Evolutionary conservation across 2,113 vertebrate genomes (phyloP), one percentile per base, ranked within the genome.

Genomic region (Phasianus colchicus): DNA sequence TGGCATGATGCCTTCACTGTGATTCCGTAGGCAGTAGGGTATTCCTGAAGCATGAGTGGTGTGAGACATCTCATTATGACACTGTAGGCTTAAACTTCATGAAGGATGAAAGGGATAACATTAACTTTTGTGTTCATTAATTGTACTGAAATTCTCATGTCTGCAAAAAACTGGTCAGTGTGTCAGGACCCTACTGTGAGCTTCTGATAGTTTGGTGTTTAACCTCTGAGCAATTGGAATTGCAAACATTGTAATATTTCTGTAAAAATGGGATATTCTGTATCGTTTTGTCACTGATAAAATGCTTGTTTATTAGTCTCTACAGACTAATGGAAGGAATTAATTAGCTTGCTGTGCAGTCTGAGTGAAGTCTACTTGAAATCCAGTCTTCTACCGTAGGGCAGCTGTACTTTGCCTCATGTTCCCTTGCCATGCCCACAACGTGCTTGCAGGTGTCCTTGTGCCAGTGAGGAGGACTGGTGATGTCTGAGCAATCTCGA

Each of bases 401-500:
- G 0, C 25, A 7, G 5, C 10, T 63, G 36, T 78, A 4, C 12
- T 81, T 40, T 67, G 29, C 11, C 52, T 71, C 29, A 72, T 22
- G 6, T 74, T 81, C 34, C 60, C 32, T 57, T 82, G 40, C 30
- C 24, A 2, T 36, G 58, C 17, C 13, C 3, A 2, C 7, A 9
- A 30, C 11, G 10, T 45, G n/a, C 63, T 66, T 77, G 45, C 52
- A 54, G 22, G 11, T 54, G 15, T 69, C 5, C 10, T 20, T 9
- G 27, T 63, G 2, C 36, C 20, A n/a, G n/a, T n/a, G n/a, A n/a
- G 24, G 43, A 48, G 64, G 36, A 74, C 27, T 18, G 40, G 7
- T 54, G 30, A 13, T 13, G 0, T 3, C 15, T 10, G 55, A 71
- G 12, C 17, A 15, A 4, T 38, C 43, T 69, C 1, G 1, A 0